Evolutionary conservation across 2,113 vertebrate species (phyloP).

Genomic region (Bufo gargarizans): DNA sequence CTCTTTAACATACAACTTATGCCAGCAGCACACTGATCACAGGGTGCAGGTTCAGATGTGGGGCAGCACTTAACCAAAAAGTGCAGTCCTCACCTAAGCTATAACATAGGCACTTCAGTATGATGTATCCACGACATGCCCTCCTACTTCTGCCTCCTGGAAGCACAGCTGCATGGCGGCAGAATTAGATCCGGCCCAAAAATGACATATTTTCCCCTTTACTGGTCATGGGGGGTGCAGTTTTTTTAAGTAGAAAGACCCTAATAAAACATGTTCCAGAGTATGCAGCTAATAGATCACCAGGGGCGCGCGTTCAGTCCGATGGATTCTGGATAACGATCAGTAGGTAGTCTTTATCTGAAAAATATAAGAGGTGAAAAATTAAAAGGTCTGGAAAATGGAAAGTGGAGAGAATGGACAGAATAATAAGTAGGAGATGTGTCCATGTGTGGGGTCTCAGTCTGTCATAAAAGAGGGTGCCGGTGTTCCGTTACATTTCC

Average conservation of each 20-base stretch:
- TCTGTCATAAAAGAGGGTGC: too few species aligned
- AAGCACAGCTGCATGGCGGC: too few species aligned
- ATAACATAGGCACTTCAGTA: background rate
- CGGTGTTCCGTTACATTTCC: too few species aligned
- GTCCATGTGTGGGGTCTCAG: too few species aligned
- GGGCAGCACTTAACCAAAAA: too few species aligned
- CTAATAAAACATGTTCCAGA: background rate
- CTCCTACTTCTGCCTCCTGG: background rate
- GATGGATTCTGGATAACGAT: conserved; percentile 81
- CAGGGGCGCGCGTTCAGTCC: conserved; percentile 61
- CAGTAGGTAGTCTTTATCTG: conserved; percentile 83
- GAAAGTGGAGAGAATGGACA: background rate
- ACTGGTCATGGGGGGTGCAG: background rate
- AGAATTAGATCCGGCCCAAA: background rate
- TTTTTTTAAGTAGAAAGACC: background rate
- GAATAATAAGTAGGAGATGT: background rate
- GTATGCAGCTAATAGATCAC: background rate
- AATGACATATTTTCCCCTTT: background rate
- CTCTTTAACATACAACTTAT: too few species aligned
- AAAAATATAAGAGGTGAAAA: conserved; percentile 48
- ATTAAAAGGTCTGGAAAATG: background rate
- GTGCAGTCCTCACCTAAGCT: background rate
- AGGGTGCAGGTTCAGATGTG: too few species aligned
- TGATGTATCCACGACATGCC: background rate
- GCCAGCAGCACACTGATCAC: too few species aligned